Conservation (phyloP, 2,888 invertebrate species). For the Norana najaformis region DNA sequence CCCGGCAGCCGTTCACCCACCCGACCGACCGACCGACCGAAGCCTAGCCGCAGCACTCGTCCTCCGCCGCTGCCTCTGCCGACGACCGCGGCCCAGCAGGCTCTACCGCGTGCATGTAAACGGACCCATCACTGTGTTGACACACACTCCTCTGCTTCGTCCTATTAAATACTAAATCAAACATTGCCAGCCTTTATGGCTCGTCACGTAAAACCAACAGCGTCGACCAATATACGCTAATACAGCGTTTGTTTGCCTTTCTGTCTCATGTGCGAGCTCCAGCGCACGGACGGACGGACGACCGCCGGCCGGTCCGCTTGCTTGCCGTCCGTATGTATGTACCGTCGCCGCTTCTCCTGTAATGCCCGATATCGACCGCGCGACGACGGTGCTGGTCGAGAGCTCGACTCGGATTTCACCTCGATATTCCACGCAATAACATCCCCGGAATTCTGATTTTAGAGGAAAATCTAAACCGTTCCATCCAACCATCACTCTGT, state of each 20-base stretch:
- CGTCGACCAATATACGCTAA: neutral
- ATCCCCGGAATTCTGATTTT: conserved; percentile 21
- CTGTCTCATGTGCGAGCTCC: conserved; percentile 14
- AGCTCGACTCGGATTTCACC: neutral
- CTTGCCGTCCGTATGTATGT: neutral
- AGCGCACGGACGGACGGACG: neutral
- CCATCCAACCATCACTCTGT: neutral
- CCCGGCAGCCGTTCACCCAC: neutral
- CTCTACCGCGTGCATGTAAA: conserved; percentile 8
- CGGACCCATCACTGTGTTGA: conserved; percentile 19
- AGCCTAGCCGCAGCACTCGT: neutral
- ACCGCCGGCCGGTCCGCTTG: neutral
- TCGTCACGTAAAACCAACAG: conserved; percentile 25
- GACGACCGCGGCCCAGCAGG: neutral
- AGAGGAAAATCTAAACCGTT: conserved; percentile 22
- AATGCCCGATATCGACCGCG: conserved; percentile 14
- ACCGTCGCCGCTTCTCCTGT: neutral
- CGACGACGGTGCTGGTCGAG: neutral
- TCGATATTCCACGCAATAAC: neutral
- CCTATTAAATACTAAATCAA: conserved; percentile 23
- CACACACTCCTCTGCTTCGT: conserved; percentile 20
- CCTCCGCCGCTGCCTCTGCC: too few species aligned
- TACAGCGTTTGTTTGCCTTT: conserved; percentile 1
- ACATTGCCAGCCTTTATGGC: conserved; percentile 21
- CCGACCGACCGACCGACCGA: neutral